phyloP scores from a whole-genome alignment of 2,888 invertebrate species.

The Scaptomyza parva region DNA sequence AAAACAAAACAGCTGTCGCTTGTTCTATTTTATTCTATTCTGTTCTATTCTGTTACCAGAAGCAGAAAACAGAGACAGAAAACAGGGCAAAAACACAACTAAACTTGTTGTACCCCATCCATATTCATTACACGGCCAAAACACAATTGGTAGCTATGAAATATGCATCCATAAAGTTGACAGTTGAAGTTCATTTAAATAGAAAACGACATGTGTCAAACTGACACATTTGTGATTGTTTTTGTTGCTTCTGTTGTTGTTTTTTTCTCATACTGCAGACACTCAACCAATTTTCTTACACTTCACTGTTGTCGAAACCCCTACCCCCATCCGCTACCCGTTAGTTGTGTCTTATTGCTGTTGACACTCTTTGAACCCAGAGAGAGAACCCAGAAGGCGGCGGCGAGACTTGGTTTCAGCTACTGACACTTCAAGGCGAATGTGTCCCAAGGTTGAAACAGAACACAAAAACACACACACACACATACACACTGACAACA shows the following conservation, averaged over 20 bases:
- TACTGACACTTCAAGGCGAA: slow-evolving; percentile 76
- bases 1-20: slow-evolving; percentile 26
- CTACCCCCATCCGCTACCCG: not conserved
- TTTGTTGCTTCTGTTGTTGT: slow-evolving; percentile 23
- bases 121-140: slow-evolving; percentile 48
- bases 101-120: slow-evolving; percentile 25
- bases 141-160: slow-evolving; percentile 52
- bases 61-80: not conserved
- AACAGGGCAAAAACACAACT: no score
- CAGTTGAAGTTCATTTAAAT: slow-evolving; percentile 76
- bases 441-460: slow-evolving; percentile 45
- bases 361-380: slow-evolving; percentile 60
- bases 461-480: slow-evolving; percentile 32
- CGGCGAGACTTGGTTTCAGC: slow-evolving; percentile 43
- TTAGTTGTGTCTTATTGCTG: slow-evolving; percentile 30
- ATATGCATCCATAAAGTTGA: slow-evolving; percentile 55
- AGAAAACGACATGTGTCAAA: slow-evolving; percentile 76
- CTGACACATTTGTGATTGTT: slow-evolving; percentile 74
- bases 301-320: not conserved
- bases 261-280: slow-evolving; percentile 24
- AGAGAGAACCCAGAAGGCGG: slow-evolving; percentile 33
- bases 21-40: no score
- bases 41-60: not conserved
- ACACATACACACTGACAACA: slow-evolving; percentile 4
- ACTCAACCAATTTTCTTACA: slow-evolving; percentile 47